Conservation (phyloP, 2,797 vertebrate species). For the Florisuga fusca region DNA sequence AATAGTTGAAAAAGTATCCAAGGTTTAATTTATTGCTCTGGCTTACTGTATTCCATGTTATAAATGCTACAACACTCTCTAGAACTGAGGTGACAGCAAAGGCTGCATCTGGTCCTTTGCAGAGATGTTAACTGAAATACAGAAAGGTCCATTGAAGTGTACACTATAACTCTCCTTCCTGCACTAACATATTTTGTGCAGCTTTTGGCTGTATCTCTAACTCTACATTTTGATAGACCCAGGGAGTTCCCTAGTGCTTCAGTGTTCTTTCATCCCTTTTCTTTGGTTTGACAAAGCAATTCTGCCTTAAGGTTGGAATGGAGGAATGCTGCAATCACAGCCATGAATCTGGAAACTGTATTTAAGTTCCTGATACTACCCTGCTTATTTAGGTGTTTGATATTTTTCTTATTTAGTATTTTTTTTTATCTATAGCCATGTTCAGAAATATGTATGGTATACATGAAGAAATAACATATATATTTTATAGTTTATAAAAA, state of each 20-base stretch:
- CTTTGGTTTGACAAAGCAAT: not conserved
- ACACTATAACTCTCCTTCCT: not conserved
- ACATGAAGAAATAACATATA: not conserved
- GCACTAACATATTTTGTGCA: not conserved
- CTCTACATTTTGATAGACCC: not conserved
- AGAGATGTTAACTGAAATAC: not conserved
- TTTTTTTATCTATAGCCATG: not conserved
- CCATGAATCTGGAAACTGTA: not conserved
- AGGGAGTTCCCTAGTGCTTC: not conserved
- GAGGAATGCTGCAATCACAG: not conserved
- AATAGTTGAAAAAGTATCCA: not conserved
- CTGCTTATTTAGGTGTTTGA: not conserved
- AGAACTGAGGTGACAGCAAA: not conserved
- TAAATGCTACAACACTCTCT: not conserved
- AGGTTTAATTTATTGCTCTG: not conserved
- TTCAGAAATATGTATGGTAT: not conserved
- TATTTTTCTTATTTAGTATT: not conserved
- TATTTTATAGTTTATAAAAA: not conserved
- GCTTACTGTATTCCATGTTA: not conserved
- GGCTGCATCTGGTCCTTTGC: not conserved
- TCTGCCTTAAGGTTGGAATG: not conserved
- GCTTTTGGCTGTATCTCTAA: not conserved
- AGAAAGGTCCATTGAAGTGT: not conserved
- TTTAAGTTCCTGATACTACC: not conserved
- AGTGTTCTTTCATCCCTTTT: not conserved